A percentile compares a stretch with the other conserved stretches of the same genome.
Evolutionary conservation across 64 coral and sea anemone species (phyloP).

Genomic region (Porites lutea): DNA sequence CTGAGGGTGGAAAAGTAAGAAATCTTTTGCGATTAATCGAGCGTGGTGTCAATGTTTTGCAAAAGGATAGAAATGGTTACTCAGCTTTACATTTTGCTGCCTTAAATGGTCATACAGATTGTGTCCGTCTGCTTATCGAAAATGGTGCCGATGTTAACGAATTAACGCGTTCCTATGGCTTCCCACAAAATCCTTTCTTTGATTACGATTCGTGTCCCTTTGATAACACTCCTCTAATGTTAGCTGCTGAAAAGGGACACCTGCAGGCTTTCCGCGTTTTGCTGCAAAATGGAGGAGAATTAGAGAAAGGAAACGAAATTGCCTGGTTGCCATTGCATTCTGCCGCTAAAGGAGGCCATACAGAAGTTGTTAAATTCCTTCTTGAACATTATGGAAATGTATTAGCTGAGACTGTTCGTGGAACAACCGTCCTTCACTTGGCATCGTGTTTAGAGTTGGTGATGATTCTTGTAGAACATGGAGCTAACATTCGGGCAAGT

Average conservation of each 20-base stretch:
- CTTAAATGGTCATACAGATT: neutral
- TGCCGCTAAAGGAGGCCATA: slow-evolving; percentile 10
- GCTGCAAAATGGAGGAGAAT: neutral
- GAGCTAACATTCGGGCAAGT: slow-evolving; percentile 7
- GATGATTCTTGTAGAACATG: neutral
- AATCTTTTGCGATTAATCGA: neutral
- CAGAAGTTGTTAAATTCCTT: neutral
- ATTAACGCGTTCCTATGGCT: neutral
- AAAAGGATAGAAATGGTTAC: neutral
- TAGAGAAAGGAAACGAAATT: neutral
- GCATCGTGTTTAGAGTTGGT: neutral
- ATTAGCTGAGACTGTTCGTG: neutral
- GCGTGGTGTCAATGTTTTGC: neutral
- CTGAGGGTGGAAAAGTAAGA: neutral
- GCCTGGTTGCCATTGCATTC: neutral
- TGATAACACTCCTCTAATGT: neutral
- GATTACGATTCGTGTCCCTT: neutral
- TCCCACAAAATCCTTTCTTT: no score
- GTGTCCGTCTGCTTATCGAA: neutral
- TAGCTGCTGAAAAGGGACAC: slow-evolving; percentile 12
- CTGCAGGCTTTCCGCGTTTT: neutral
- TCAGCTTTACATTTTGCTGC: neutral
- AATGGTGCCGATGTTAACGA: neutral
- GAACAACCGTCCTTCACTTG: slow-evolving; percentile 1
- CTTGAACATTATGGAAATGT: neutral